phyloP scores from a whole-genome alignment of 2,113 vertebrate species.

The Microcebus griseorufus region DNA sequence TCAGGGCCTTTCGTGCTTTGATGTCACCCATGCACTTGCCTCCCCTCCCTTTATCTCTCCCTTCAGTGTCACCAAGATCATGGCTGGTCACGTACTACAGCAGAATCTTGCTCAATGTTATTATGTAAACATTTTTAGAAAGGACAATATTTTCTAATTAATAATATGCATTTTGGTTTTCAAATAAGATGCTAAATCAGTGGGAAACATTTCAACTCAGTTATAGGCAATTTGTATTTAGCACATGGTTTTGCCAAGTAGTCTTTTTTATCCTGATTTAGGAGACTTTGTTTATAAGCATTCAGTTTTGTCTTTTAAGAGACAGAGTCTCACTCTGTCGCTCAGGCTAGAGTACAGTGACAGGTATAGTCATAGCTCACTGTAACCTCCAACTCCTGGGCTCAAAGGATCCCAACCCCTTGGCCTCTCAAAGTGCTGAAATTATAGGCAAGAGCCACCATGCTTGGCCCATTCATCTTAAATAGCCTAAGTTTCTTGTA shows the following conservation, averaged over 20 bases:
- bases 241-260: background rate
- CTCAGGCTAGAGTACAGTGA: too few relatives aligned
- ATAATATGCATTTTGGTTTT: background rate
- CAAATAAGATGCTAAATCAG: background rate
- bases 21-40: background rate
- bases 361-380: too few relatives aligned
- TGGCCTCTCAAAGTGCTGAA: too few relatives aligned
- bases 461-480: background rate
- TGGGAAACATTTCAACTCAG: background rate
- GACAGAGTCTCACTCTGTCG: too few relatives aligned
- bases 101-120: background rate
- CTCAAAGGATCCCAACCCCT: too few relatives aligned
- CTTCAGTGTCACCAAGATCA: background rate
- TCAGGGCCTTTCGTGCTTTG: background rate
- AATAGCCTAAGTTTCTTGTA: background rate
- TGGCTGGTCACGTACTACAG: background rate
- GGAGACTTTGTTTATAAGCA: background rate
- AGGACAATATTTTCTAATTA: constrained; percentile 26
- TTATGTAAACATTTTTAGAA: background rate
- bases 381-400: too few relatives aligned
- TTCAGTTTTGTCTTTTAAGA: background rate
- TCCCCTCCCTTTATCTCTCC: background rate
- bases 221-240: background rate
- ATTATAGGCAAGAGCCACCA: too few relatives aligned
- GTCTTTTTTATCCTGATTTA: background rate